Base-by-base conservation (phyloP, 2,888 invertebrate species). In the Diadegma fenestrale region DNA sequence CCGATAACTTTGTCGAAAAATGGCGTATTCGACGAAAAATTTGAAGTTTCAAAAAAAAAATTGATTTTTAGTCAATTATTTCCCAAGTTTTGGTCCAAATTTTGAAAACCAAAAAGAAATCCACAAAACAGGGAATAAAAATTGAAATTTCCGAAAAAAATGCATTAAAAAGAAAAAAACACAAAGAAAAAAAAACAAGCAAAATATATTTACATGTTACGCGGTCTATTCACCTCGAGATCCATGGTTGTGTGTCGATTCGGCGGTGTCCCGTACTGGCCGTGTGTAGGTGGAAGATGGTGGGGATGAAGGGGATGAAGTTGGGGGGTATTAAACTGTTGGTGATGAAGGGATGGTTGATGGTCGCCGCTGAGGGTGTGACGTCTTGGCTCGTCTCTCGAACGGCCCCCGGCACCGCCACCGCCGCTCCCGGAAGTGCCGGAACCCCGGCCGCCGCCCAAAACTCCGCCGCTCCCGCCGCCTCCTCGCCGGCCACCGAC, bases 301-400 rank as follows among this genome's bases (percentile, higher is more conserved):
- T 95, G 93, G 88, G 93, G 94, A 90, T 96, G 93, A 77, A 93
- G 90, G 86, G 93, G 91, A 87, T 93, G 93, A 82, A 93, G 89
- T 81, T 92, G 90, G 85, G 92, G 92, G 58, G 92, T 87, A 89
- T 91, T 92, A 88, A 93, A 93, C 88, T 92, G 95, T 89, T 96
- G 93, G 91, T 95, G 95, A 91, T 95, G 93, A 86, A 93, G 94
- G 89, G 96, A 96, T 22, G 97, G 95, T 91, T 97, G 97, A 91
- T 97, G 97, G 90, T 95, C 95, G 83, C 72, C 97, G 37, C 97
- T 96, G 84, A 98, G 95, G 7, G 98, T 98, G 93, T 98, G 98
- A 22, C 98, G 95, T 17, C 98, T 95, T 5, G 97, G 97, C 94
- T 98, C 98, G 94, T 98, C 97, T 58, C 97, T 93, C 86, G 93